phyloP scores from a whole-genome alignment of 2,797 vertebrate genomes.

The Falco berigora region DNA sequence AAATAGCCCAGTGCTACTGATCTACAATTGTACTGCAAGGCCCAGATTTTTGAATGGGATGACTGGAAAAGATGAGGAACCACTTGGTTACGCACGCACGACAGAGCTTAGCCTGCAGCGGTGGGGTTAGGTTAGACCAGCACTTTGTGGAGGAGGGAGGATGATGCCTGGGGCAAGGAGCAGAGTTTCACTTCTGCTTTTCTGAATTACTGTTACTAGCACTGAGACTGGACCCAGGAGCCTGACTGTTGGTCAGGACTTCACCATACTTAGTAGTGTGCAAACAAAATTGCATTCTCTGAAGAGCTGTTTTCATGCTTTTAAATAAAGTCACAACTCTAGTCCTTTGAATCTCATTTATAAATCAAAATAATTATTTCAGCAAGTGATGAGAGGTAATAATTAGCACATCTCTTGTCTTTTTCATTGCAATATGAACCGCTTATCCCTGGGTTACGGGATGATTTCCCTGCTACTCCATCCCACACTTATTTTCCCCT shows the following conservation, averaged over 20 bases:
- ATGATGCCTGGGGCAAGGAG: not conserved
- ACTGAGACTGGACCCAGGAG: not conserved
- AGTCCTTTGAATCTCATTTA: not conserved
- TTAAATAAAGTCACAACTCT: not conserved
- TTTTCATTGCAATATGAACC: not conserved
- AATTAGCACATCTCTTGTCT: not conserved
- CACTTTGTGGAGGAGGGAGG: not conserved
- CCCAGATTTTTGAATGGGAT: not conserved
- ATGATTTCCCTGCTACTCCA: not conserved
- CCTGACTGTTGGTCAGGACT: not conserved
- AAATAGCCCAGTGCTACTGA: not conserved
- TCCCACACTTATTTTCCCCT: not conserved
- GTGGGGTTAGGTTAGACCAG: too few species aligned
- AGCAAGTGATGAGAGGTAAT: not conserved
- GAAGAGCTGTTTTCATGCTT: not conserved
- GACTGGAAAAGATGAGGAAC: not conserved
- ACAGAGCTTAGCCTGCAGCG: not conserved
- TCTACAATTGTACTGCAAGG: not conserved
- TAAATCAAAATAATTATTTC: not conserved
- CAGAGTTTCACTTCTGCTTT: not conserved
- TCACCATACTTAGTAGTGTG: not conserved
- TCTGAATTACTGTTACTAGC: not conserved
- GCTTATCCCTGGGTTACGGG: not conserved
- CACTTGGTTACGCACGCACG: not conserved
- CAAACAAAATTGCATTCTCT: not conserved